These are phyloP conservation scores for Atopsyche davidsoni DNA, from an alignment of 1,140 invertebrate species.

Conservation along the genomic window DNA sequence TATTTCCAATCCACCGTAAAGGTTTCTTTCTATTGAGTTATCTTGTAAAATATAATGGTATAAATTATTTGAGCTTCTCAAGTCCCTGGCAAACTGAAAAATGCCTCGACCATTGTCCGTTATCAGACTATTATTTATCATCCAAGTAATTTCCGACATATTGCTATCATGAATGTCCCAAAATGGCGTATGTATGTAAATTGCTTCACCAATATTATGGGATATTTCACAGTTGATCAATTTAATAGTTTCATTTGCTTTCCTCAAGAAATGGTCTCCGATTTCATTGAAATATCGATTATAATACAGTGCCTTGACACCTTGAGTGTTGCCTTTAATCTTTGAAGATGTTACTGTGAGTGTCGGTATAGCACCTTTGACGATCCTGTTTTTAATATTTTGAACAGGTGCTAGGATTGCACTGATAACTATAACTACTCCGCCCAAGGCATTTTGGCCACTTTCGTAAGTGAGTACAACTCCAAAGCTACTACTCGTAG, in stretches of 20 bases:
- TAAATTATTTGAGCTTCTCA: constrained; percentile 87
- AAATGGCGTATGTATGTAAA: constrained; percentile 75
- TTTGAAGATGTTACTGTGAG: constrained; percentile 62
- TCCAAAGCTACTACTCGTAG: constrained; percentile 75
- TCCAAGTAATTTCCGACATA: constrained; percentile 76
- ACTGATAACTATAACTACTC: constrained; percentile 75
- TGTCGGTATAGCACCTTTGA: constrained; percentile 70
- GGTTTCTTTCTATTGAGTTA: constrained; percentile 80
- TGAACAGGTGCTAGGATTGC: constrained; percentile 65
- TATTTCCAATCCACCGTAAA: constrained; percentile 76
- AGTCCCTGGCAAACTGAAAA: constrained; percentile 80
- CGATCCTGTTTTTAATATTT: constrained; percentile 62
- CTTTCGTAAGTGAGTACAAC: constrained; percentile 78
- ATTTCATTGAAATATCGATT: constrained; percentile 80
- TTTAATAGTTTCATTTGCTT: constrained; percentile 81
- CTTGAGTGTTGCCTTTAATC: constrained; percentile 75
- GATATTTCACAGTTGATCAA: constrained; percentile 73
- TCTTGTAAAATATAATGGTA: constrained; percentile 91
- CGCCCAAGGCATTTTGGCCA: constrained; percentile 69
- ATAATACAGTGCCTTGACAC: constrained; percentile 81
- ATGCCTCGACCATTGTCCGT: constrained; percentile 80
- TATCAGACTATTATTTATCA: constrained; percentile 79
- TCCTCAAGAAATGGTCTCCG: constrained; percentile 77
- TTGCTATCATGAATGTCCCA: constrained; percentile 78
- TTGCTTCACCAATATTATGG: constrained; percentile 70